phyloP scores from a whole-genome alignment of 2,113 vertebrate species.

The Conger conger region DNA sequence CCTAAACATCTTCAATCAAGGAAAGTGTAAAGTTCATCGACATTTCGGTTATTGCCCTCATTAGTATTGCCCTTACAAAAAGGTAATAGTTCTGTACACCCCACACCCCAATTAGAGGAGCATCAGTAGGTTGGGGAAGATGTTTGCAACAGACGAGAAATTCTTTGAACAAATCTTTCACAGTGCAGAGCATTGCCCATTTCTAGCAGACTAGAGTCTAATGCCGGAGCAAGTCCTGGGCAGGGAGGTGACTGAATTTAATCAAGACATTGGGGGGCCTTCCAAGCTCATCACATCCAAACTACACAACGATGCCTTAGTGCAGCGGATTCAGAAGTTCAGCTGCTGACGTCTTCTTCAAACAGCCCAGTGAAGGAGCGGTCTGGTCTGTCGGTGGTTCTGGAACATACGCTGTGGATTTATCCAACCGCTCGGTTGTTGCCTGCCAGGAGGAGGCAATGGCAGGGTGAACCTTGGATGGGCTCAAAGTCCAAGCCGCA shows the following conservation, averaged over 20 bases:
- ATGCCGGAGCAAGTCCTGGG: not conserved
- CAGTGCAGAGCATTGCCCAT: not conserved
- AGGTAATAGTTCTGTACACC: too few relatives aligned
- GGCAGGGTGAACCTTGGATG: not conserved
- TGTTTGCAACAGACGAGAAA: not conserved
- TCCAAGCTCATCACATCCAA: not conserved
- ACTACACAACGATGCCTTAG: not conserved
- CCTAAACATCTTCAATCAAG: too few relatives aligned
- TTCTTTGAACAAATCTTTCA: not conserved
- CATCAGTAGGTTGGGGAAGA: not conserved
- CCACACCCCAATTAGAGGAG: not conserved
- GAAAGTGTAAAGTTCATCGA: too few relatives aligned
- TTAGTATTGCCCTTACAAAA: too few relatives aligned
- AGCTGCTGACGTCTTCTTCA: not conserved
- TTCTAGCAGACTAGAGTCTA: not conserved
- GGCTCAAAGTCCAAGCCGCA: not conserved
- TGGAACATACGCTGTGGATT: not conserved
- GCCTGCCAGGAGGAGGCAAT: not conserved
- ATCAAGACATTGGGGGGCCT: not conserved
- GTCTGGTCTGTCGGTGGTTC: not conserved
- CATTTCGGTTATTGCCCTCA: too few relatives aligned
- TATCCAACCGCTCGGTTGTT: not conserved
- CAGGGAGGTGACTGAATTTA: not conserved
- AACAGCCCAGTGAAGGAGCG: not conserved
- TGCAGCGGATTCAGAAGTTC: not conserved